Conservation (phyloP, 2,888 invertebrate species). For the Zaprionus lineosus region DNA sequence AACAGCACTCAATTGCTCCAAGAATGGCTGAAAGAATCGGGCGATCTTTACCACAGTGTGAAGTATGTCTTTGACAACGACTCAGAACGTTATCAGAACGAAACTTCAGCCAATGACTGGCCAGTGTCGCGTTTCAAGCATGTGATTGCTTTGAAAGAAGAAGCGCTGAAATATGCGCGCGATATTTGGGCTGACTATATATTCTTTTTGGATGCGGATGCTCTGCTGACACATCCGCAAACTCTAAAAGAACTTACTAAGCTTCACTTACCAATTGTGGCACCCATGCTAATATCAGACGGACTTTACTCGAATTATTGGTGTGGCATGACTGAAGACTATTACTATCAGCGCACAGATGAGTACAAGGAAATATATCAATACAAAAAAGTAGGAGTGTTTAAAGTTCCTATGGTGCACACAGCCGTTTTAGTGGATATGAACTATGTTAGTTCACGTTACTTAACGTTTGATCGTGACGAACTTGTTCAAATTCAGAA, state of each 20-base stretch:
- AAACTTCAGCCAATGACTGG: conserved; percentile 89
- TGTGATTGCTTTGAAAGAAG: conserved; percentile 90
- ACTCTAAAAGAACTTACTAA: conserved; percentile 86
- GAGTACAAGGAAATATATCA: conserved; percentile 92
- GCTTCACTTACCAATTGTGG: conserved; percentile 87
- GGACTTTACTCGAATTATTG: conserved; percentile 97
- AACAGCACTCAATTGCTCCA: conserved; percentile 88
- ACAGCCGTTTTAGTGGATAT: conserved; percentile 92
- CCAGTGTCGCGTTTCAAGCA: conserved; percentile 88
- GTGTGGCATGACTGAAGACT: conserved; percentile 94
- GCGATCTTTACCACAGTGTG: conserved; percentile 88
- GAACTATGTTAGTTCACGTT: conserved; percentile 84
- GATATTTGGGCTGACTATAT: conserved; percentile 94
- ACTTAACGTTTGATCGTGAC: conserved; percentile 87
- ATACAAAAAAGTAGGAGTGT: conserved; percentile 88
- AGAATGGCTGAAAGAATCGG: conserved; percentile 87
- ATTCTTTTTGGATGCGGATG: conserved; percentile 93
- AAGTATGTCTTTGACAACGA: conserved; percentile 82
- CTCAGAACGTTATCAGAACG: conserved; percentile 84
- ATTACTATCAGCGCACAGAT: conserved; percentile 92
- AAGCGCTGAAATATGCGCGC: conserved; percentile 88
- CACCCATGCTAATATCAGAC: conserved; percentile 94
- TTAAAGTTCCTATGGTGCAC: conserved; percentile 95
- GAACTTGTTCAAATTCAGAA: conserved; percentile 68
- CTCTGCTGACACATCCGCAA: conserved; percentile 88